These are phyloP conservation scores for Halisarca cf. caerulea DNA, from an alignment of 37 sponge, comb jelly and placozoan genomes.

Conservation along the genomic window DNA sequence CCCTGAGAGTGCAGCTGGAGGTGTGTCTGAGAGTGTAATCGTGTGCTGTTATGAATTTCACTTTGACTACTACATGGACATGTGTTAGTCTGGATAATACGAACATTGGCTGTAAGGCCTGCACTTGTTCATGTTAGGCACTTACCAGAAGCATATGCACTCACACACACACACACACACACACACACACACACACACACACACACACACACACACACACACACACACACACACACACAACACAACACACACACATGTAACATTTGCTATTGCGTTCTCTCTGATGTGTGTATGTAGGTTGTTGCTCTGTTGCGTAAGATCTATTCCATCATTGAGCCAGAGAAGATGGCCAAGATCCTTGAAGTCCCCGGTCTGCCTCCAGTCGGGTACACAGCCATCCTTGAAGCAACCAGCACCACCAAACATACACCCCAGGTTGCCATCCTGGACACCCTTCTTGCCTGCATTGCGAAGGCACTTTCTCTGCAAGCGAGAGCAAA, in stretches of 20 bases:
- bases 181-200: no score
- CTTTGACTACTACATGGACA: no score
- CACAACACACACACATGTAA: no score
- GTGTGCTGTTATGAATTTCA: no score
- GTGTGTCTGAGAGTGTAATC: no score
- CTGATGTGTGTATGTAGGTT: conserved; percentile 24
- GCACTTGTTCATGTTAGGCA: no score
- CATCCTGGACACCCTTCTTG: conserved; percentile 83
- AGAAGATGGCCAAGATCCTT: conserved; percentile 77
- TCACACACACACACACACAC: no score
- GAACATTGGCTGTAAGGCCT: no score
- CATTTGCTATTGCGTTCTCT: background rate
- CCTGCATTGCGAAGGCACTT: conserved; percentile 76
- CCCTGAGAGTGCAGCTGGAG: conserved; percentile 82
- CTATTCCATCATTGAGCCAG: conserved; percentile 78
- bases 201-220: conserved; percentile 30
- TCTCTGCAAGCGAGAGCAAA: conserved; percentile 46
- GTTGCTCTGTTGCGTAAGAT: conserved; percentile 77
- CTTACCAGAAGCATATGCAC: no score
- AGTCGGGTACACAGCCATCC: conserved; percentile 82
- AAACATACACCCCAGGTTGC: conserved; percentile 70
- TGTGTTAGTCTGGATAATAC: no score
- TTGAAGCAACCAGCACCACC: conserved; percentile 71
- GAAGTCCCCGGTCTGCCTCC: conserved; percentile 75
- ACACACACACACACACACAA: no score